These are phyloP conservation scores for Strigamia transsilvanica DNA, from an alignment of 2,888 invertebrate genomes.

Conservation along the genomic window DNA sequence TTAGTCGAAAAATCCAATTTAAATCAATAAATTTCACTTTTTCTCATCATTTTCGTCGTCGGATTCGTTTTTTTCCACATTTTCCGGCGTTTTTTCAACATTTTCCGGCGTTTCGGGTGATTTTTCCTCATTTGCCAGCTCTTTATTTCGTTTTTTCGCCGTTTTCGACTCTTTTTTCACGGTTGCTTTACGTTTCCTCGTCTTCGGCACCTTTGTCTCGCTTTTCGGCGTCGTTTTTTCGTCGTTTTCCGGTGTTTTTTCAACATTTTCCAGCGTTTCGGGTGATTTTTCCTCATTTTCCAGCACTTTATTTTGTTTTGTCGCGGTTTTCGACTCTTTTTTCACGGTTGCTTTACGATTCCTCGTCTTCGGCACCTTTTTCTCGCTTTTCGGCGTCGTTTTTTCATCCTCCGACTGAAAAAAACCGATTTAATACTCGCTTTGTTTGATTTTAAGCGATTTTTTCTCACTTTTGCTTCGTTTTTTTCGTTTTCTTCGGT, in stretches of 20 bases:
- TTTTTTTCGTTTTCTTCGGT: background rate
- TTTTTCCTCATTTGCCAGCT: background rate
- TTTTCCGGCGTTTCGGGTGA: background rate
- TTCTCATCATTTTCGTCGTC: background rate
- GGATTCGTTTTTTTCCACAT: background rate
- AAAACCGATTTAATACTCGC: background rate
- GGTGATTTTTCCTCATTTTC: too few species aligned
- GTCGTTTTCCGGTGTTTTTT: background rate
- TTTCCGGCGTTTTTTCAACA: background rate
- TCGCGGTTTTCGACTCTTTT: background rate
- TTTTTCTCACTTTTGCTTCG: background rate
- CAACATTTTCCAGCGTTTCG: too few species aligned
- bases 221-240: background rate
- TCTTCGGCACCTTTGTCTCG: background rate
- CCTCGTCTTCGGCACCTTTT: background rate
- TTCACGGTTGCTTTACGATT: background rate
- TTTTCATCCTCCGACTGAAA: background rate
- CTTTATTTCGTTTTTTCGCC: background rate
- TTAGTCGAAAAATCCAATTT: background rate
- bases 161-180: background rate
- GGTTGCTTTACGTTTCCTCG: background rate
- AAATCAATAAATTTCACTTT: background rate
- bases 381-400: background rate
- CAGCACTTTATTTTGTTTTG: background rate
- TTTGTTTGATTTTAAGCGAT: too few species aligned